Base-by-base conservation (phyloP, 2,797 vertebrate genomes). In the Champsocephalus esox region DNA sequence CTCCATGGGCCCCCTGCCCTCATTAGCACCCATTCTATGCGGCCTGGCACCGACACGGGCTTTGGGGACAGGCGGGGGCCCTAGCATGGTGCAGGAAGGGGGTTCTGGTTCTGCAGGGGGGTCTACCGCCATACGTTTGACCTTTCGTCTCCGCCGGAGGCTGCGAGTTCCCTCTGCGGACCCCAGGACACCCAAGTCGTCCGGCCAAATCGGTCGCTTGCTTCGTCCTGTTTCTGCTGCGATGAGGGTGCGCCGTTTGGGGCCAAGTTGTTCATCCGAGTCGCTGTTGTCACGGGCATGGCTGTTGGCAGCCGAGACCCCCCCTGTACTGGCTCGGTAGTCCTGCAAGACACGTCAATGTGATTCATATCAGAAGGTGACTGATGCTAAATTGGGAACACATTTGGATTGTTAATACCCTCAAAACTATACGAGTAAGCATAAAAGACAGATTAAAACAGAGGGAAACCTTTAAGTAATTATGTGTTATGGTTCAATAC, bases 111-210 rank as follows among this genome's bases (percentile, higher is more conserved):
- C 98, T 17, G 84, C 89, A 0, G 97, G 98, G 1, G 96, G 94
- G 83, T 99, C 98, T 21, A 99, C 95, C 0, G 98, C 97, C 98
- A 99, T 99, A 14, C 98, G 96, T 80, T 99, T 99, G 50, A 99
- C 97, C 81, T 99, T 99, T 51, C 97, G 94, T 19, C 97, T 93
- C 54, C 98, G 90, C 12, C 98, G 95, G 3, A 99, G 93, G 80
- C 97, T 97, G 79, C 98, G 96, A 12, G 90, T 94, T 75, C 93
- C 95, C 67, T 94, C 68, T 77, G 88, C 86, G 74, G 93, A 96
- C 77, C 83, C 93, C 11, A 95, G 90, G 59, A 78, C 88, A 0
- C 93, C 90, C 48, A 96, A 78, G 83, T 99, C 98, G 1, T 99
- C 98, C 0, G 96, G 96, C 98, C 98, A 99, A 4, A 98, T 91